Evolutionary conservation across 2,113 vertebrate genomes (phyloP).

Genomic region (Ginglymostoma cirratum): DNA sequence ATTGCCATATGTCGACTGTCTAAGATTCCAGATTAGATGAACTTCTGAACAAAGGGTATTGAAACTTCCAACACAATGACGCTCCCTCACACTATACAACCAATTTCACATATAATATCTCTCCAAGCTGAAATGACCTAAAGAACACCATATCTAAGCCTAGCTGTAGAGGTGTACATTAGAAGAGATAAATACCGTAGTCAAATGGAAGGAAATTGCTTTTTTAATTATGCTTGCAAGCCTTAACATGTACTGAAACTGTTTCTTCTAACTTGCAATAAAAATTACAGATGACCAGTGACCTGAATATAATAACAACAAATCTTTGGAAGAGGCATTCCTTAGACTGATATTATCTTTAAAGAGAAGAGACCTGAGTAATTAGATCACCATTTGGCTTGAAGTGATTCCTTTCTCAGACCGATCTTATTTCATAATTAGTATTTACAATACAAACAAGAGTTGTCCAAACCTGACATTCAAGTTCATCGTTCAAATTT

Average conservation of each 20-base stretch:
- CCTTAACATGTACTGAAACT: background rate
- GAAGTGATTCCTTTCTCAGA: constrained; percentile 13
- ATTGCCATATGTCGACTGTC: background rate
- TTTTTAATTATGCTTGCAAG: background rate
- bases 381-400: background rate
- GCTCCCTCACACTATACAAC: background rate
- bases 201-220: background rate
- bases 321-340: background rate
- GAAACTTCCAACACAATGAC: background rate
- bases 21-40: background rate
- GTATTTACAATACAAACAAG: constrained; percentile 32
- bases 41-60: background rate
- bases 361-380: constrained; percentile 11
- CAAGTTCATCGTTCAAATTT: background rate
- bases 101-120: background rate
- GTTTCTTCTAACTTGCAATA: constrained; percentile 12
- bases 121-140: background rate
- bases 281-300: constrained; percentile 17
- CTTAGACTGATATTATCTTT: background rate
- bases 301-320: constrained; percentile 8
- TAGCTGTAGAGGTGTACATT: background rate
- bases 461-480: background rate
- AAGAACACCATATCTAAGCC: background rate
- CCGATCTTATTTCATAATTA: constrained; percentile 20
- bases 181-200: background rate